phyloP scores from a whole-genome alignment of 2,113 vertebrate species.

The Excalfactoria chinensis region DNA sequence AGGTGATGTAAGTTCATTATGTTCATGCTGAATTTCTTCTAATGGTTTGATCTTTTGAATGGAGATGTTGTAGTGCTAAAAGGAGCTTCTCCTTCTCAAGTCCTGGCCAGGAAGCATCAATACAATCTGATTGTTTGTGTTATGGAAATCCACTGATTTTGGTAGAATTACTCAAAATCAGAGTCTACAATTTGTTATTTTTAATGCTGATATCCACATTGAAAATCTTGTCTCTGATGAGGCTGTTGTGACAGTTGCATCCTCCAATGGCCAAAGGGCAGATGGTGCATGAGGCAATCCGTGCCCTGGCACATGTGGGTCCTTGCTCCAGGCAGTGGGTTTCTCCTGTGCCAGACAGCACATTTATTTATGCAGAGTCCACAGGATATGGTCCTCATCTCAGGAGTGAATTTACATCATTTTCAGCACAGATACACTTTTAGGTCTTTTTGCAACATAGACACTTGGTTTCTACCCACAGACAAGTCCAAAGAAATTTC shows the following conservation, averaged over 20 bases:
- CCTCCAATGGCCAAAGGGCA: neutral
- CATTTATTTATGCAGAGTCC: neutral
- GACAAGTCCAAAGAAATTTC: neutral
- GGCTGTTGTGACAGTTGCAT: neutral
- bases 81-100: neutral
- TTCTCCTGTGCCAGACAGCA: neutral
- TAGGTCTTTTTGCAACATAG: too few relatives aligned
- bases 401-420: rapidly evolving
- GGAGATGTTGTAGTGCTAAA: neutral
- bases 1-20: neutral
- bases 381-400: rapidly evolving
- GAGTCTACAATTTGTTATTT: neutral
- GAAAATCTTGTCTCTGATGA: neutral
- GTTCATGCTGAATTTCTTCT: neutral
- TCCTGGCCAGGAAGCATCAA: neutral
- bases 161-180: neutral
- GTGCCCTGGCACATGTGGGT: rapidly evolving
- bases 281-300: rapidly evolving
- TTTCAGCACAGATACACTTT: neutral
- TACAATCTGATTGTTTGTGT: neutral
- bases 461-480: rapidly evolving
- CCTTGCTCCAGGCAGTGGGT: rapidly evolving
- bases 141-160: neutral
- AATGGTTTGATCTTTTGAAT: neutral
- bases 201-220: neutral